Evolutionary conservation across 2,888 invertebrate species (phyloP), one percentile per base, ranked within the genome.

Genomic region (Cheilosia vulpina): DNA sequence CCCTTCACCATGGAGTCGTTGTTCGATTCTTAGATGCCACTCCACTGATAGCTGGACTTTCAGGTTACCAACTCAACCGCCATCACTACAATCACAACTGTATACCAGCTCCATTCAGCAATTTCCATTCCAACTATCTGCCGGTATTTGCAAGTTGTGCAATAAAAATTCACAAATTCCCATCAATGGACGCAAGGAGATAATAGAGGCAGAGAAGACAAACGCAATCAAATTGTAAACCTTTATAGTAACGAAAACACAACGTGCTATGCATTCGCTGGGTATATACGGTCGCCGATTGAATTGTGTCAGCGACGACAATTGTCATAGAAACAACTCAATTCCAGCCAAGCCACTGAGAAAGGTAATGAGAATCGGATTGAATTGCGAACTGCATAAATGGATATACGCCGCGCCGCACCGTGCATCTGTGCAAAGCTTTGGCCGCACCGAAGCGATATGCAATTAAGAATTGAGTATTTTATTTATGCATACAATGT

Each of bases 391-490:
- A 81, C 63, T 75, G 68, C 65, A 72, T 19, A 21, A 21, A 57
- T 41, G 55, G 27, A 52, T 15, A 55, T 53, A 45, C 11, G 19
- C 52, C 41, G 17, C 38, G 19, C 27, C 4, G 38, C 38, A 13
- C 38, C 19, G 11, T 24, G 31, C 38, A 53, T 53, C 45, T 43
- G 34, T 4, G 50, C 53, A 45, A n/a, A 31, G 34, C 15, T 21
- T 21, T 47, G 19, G 60, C 13, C 41, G 31, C 62, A 68, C 63
- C 63, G 19, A 68, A 68, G 57, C 82, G 68, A 57, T 68, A 63
- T 83, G 73, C 83, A 79, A 79, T 83, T 73, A 68, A 73, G 72
- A 79, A 79, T 83, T 73, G 73, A 63, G 78, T 83, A 68, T 83
- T 68, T 79, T 83, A 68, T 83, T 68, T 79, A 58, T 63, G 58